Base-by-base conservation (phyloP, 2,888 invertebrate species). In the Drosophila dives region DNA sequence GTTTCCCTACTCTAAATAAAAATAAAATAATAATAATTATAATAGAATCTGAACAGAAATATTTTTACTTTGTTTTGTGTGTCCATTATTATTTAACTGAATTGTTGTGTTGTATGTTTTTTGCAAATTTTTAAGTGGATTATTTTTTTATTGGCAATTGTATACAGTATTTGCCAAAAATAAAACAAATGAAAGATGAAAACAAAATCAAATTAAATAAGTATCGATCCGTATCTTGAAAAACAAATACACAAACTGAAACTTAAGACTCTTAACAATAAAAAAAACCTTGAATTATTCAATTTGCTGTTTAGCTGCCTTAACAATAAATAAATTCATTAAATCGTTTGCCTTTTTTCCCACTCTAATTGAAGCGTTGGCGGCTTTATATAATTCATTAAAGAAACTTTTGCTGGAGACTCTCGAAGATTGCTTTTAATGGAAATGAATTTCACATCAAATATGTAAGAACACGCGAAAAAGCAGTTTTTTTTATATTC, bases 391-490 rank as follows among this genome's bases (percentile, higher is more conserved):
- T 17, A 38, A 72, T 50, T 45, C 38, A 54, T 72, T 32, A 15
- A 56, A 11, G n/a, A 10, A 49, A 45, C 34, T 17, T n/a, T 36
- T 56, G 29, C 34, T 36, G 20, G 40, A 40, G 8, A 71, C 49
- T 72, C 61, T 29, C 29, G 48, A 75, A 76, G 67, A 60, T 65
- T 36, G n/a, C 12, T 42, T 66, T 58, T 49, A 76, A 77, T 64
- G 68, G 49, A 72, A 76, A 68, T 76, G 50, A 62, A 62, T 72
- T 51, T 51, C 50, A 77, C 67, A 72, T 76, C 33, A 61, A 62
- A 68, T 72, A 49, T 59, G 53, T 32, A 38, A 66, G 66, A 72
- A 56, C 69, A 58, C 26, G 51, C 48, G 42, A 58, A 49, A 29
- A 10, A 40, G 23, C 58, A 15, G 48, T 48, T 33, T 42, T 54